Evolutionary conservation across 2,797 vertebrate species (phyloP).

Genomic region (Tenualosa ilisha): DNA sequence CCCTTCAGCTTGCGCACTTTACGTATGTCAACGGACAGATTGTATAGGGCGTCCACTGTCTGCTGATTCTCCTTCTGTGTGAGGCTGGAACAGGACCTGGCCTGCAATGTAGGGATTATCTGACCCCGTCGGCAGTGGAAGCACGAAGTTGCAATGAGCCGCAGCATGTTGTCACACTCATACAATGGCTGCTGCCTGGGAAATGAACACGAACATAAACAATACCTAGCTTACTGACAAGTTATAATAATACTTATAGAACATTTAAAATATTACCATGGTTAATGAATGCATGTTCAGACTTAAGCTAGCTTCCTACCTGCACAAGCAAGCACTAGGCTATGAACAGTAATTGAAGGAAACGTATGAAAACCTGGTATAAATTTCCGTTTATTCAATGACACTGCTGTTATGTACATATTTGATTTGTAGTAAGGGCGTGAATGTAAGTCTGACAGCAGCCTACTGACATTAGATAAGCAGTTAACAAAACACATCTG

Average conservation of each 20-base stretch:
- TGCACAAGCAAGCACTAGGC: not conserved
- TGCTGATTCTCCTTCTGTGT: conserved; percentile 78
- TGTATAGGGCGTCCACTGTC: conserved; percentile 76
- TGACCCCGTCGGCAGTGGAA: conserved; percentile 53
- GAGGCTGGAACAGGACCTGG: conserved; percentile 53
- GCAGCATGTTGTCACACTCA: conserved; percentile 65
- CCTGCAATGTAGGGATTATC: conserved; percentile 39
- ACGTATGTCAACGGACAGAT: conserved; percentile 83
- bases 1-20: conserved; percentile 85
- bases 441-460: no score
- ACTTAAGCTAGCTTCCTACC: not conserved
- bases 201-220: not conserved
- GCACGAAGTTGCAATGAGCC: conserved; percentile 59
- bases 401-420: not conserved
- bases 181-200: not conserved
- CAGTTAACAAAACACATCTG: not conserved
- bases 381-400: not conserved
- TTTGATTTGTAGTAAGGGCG: no score
- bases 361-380: not conserved
- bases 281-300: not conserved
- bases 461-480: not conserved
- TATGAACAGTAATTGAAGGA: not conserved
- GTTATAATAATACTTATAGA: not conserved
- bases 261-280: not conserved
- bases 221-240: not conserved